These are phyloP conservation scores for Hydrochoerus hydrochaeris DNA, from an alignment of 2,113 vertebrate species.

Conservation along the genomic window DNA sequence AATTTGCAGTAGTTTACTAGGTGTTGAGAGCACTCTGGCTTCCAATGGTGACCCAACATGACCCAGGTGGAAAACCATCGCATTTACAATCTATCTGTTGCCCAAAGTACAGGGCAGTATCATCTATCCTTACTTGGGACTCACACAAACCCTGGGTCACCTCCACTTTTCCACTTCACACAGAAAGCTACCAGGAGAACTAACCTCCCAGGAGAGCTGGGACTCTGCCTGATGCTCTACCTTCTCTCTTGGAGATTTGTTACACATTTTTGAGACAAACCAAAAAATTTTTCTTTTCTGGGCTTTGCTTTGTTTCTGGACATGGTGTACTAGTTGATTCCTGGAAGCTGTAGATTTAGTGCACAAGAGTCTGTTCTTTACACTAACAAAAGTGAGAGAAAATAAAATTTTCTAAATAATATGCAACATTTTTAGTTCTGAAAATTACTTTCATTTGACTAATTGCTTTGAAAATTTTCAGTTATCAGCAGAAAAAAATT, in stretches of 20 bases:
- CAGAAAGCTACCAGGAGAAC: background rate
- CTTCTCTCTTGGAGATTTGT: background rate
- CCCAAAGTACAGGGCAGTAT: background rate
- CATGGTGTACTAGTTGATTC: background rate
- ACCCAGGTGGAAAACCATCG: constrained; percentile 49
- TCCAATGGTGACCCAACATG: constrained; percentile 51
- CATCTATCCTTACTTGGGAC: background rate
- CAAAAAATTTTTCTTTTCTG: background rate
- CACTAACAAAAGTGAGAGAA: background rate
- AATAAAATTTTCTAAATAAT: background rate
- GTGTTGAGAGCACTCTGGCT: constrained; percentile 38
- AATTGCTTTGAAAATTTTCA: background rate
- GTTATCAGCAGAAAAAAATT: background rate
- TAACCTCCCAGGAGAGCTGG: background rate
- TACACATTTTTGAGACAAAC: background rate
- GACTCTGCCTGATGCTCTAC: background rate
- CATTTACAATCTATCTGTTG: background rate
- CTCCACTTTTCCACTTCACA: background rate
- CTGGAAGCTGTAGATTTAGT: background rate
- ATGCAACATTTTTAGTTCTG: background rate
- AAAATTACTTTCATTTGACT: background rate
- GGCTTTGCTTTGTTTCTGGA: background rate
- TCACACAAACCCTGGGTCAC: background rate
- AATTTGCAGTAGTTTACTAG: constrained; percentile 42
- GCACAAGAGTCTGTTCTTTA: background rate